These are phyloP conservation scores for Pelodiscus sinensis DNA, from an alignment of 2,113 vertebrate genomes.

Conservation along the genomic window DNA sequence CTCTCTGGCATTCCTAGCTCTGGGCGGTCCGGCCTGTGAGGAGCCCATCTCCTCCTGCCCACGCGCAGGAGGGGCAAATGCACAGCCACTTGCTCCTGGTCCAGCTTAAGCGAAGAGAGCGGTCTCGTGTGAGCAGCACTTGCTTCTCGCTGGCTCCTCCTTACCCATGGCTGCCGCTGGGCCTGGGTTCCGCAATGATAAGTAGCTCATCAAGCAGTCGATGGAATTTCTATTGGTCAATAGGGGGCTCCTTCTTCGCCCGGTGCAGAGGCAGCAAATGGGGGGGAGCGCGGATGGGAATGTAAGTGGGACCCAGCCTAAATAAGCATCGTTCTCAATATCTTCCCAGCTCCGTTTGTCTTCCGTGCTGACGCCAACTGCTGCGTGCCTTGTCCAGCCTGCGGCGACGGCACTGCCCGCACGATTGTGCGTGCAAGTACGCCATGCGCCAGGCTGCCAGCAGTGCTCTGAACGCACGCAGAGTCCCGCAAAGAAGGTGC, in stretches of 20 bases:
- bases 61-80: background rate
- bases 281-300: background rate
- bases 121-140: background rate
- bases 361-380: background rate
- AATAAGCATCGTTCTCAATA: background rate
- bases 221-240: no score
- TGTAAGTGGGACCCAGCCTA: background rate
- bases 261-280: no score
- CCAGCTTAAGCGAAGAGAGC: background rate
- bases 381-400: background rate
- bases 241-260: no score
- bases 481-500: background rate
- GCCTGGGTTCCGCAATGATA: background rate
- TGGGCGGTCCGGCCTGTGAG: background rate
- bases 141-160: background rate
- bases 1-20: no score
- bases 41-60: background rate
- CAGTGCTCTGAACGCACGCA: background rate
- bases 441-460: background rate
- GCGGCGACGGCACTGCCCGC: background rate
- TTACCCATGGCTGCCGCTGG: background rate
- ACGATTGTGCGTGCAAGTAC: background rate
- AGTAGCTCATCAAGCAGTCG: no score
- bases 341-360: background rate
- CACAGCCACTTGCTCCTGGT: background rate